phyloP scores from a whole-genome alignment of 2,797 vertebrate species.

The Miopithecus talapoin region DNA sequence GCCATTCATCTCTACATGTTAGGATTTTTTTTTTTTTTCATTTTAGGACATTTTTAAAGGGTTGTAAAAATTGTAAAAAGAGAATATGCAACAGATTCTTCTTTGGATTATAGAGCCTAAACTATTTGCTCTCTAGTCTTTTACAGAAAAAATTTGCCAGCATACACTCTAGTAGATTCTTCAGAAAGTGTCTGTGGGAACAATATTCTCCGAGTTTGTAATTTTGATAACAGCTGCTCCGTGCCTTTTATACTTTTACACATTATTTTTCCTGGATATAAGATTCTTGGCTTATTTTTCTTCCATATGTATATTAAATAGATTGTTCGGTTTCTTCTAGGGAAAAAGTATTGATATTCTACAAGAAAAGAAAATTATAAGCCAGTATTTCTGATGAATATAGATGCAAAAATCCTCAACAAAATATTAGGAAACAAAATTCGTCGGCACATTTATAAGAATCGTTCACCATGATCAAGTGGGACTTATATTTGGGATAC shows the following conservation, averaged over 20 bases:
- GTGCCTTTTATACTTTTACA: neutral
- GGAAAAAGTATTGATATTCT: neutral
- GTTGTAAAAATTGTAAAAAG: neutral
- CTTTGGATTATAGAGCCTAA: neutral
- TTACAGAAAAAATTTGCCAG: neutral
- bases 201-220: neutral
- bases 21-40: neutral
- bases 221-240: neutral
- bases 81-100: neutral
- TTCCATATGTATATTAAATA: neutral
- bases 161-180: neutral
- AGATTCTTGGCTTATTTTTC: neutral
- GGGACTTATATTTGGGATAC: neutral
- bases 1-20: neutral
- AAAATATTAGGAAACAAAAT: neutral
- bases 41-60: neutral
- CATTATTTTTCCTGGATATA: neutral
- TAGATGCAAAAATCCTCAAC: neutral
- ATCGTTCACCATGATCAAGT: neutral
- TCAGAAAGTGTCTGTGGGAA: neutral
- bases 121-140: neutral
- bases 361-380: neutral
- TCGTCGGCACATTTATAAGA: neutral
- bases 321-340: neutral
- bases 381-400: neutral